Percentiles rank a stretch among this genome's conserved stretches.
These are phyloP conservation scores for Myotis pilosus DNA, from an alignment of 2,797 vertebrate genomes.

Conservation along the genomic window DNA sequence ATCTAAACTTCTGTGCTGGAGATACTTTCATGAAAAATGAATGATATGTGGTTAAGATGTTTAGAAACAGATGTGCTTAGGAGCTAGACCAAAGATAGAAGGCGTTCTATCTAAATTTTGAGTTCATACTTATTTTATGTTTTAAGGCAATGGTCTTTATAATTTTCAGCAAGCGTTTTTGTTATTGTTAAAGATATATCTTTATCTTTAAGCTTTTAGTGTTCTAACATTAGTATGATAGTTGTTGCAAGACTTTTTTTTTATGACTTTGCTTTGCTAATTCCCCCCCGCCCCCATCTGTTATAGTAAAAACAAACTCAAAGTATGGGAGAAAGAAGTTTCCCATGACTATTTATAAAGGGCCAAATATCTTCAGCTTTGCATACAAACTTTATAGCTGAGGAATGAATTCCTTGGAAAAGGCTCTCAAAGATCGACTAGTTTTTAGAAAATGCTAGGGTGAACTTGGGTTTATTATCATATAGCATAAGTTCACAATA, in stretches of 20 bases:
- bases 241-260: constrained; percentile 29
- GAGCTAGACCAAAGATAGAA: background rate
- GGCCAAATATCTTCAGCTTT: constrained; percentile 65
- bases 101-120: background rate
- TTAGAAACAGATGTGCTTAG: background rate
- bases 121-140: background rate
- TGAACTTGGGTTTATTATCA: background rate
- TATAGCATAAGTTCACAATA: constrained; percentile 23
- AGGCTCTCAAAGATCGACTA: background rate
- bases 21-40: background rate
- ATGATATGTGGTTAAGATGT: background rate
- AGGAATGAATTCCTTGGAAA: constrained; percentile 64
- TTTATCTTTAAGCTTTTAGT: constrained; percentile 16
- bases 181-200: constrained; percentile 36
- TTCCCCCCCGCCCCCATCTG: constrained; percentile 55
- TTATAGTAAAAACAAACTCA: constrained; percentile 66
- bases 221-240: constrained; percentile 40
- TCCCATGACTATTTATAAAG: constrained; percentile 60
- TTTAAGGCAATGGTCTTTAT: constrained; percentile 29
- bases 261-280: constrained; percentile 42
- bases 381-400: constrained; percentile 32
- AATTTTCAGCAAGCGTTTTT: constrained; percentile 45
- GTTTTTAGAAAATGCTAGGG: constrained; percentile 43
- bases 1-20: background rate
- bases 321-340: constrained; percentile 75